Conservation (phyloP, 2,888 invertebrate species). For the Yponomeuta plumbellus region DNA sequence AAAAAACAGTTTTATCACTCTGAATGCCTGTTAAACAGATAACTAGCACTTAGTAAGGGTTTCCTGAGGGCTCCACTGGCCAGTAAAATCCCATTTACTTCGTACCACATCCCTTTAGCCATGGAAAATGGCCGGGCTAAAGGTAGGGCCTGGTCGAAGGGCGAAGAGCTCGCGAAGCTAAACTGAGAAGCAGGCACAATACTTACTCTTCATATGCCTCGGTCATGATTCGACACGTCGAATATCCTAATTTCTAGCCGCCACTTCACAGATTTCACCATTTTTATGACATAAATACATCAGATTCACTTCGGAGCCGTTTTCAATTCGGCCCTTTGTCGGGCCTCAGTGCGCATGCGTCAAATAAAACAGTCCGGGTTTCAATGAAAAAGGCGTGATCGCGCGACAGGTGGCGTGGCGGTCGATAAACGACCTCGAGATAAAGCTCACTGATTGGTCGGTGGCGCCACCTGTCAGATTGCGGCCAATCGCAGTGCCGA, state of each 20-base stretch:
- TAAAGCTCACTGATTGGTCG: conserved; percentile 42
- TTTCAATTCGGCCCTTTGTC: conserved; percentile 74
- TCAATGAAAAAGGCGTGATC: conserved; percentile 19
- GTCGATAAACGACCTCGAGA: conserved; percentile 45
- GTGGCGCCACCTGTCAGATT: conserved; percentile 28
- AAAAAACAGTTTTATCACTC: conserved; percentile 30
- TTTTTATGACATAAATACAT: conserved; percentile 88
- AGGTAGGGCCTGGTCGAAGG: conserved; percentile 56
- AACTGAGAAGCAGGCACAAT: conserved; percentile 49
- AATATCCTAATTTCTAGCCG: conserved; percentile 89
- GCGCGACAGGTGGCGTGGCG: conserved; percentile 48
- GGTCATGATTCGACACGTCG: conserved; percentile 91
- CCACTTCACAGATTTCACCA: conserved; percentile 88
- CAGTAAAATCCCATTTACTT: conserved; percentile 37
- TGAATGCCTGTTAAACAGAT: conserved; percentile 28
- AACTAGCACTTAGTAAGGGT: conserved; percentile 18
- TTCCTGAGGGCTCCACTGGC: conserved; percentile 26
- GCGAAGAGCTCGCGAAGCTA: conserved; percentile 53
- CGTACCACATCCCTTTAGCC: conserved; percentile 46
- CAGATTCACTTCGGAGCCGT: conserved; percentile 74
- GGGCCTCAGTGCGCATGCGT: conserved; percentile 75
- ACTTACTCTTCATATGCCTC: conserved; percentile 94
- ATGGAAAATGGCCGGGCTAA: conserved; percentile 65
- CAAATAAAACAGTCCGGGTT: conserved; percentile 46
- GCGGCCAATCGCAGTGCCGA: conserved; percentile 40